Evolutionary conservation across 2,888 invertebrate species (phyloP).

Genomic region (Eupithecia inturbata): DNA sequence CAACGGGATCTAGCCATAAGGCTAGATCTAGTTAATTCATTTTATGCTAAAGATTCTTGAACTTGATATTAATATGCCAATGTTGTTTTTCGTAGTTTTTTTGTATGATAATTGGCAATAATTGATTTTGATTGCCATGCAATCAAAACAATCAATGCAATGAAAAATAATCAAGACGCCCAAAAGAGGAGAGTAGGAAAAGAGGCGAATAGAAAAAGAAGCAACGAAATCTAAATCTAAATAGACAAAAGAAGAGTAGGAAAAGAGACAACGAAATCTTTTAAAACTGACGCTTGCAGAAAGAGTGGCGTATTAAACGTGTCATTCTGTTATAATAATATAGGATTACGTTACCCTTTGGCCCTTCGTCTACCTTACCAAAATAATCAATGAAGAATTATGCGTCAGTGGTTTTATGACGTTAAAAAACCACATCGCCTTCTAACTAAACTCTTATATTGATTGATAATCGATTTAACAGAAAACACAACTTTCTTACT

Average conservation of each 20-base stretch:
- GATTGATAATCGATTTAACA: background rate
- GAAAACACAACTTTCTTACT: background rate
- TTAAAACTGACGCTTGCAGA: background rate
- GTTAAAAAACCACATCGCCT: too few relatives aligned
- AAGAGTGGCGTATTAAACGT: too few relatives aligned
- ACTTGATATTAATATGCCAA: constrained; percentile 5
- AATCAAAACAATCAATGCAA: background rate
- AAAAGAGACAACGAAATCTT: background rate
- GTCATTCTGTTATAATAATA: too few relatives aligned
- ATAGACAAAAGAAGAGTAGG: too few relatives aligned
- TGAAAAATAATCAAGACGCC: background rate
- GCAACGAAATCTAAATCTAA: too few relatives aligned
- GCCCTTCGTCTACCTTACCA: too few relatives aligned
- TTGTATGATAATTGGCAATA: background rate
- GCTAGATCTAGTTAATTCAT: constrained; percentile 18
- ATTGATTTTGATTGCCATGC: background rate
- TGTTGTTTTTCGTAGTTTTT: background rate
- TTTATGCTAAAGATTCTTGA: background rate
- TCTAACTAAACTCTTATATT: background rate
- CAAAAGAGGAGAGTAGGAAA: background rate
- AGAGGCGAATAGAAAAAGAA: too few relatives aligned
- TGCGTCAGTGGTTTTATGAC: too few relatives aligned
- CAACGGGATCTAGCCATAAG: constrained; percentile 16
- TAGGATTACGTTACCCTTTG: too few relatives aligned
- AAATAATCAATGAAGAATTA: too few relatives aligned